Conservation (phyloP, 2,113 vertebrate genomes). For the Athene noctua region DNA sequence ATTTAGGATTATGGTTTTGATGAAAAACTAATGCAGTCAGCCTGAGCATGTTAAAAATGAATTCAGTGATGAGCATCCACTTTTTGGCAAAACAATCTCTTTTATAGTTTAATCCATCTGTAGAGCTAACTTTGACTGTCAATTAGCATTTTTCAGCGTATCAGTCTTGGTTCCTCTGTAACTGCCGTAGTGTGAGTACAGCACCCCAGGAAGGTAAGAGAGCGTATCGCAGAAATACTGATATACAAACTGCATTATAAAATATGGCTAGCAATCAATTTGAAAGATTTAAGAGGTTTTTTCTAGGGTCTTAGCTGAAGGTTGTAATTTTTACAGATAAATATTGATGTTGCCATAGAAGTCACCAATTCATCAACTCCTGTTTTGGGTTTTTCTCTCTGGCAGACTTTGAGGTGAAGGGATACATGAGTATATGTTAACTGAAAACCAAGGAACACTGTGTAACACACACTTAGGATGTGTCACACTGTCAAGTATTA, state of each 20-base stretch:
- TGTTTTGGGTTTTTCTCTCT: background rate
- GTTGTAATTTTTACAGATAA: background rate
- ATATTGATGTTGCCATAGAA: background rate
- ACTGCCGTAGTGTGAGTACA: background rate
- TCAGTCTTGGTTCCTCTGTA: background rate
- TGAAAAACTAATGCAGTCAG: background rate
- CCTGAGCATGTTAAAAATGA: background rate
- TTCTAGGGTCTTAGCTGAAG: background rate
- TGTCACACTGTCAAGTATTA: background rate
- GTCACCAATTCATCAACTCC: background rate
- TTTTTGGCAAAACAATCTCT: background rate
- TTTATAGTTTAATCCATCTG: background rate
- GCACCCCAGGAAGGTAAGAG: background rate
- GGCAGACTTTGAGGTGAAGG: background rate
- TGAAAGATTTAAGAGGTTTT: background rate
- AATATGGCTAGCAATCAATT: background rate
- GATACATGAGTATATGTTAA: background rate
- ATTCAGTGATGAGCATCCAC: background rate
- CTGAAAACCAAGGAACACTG: background rate
- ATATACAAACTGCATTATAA: background rate
- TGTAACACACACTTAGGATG: rapidly evolving
- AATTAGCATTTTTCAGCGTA: background rate
- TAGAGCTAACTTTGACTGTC: background rate
- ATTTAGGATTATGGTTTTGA: background rate
- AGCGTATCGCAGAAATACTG: background rate